phyloP scores from a whole-genome alignment of 2,888 invertebrate species.

The Lepeophtheirus nordmannii region DNA sequence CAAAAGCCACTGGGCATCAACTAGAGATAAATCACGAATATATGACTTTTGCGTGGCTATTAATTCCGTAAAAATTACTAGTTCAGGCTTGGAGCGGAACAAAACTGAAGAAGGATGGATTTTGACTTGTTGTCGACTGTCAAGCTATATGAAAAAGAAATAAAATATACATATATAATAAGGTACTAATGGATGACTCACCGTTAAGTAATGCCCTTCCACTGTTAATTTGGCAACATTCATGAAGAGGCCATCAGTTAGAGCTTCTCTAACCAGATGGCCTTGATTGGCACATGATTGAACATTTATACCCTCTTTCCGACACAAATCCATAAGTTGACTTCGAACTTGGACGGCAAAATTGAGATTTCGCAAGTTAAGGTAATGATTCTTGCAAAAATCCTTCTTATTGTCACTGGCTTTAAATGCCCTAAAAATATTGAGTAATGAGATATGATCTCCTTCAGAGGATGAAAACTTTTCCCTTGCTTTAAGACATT shows the following conservation, averaged over 20 bases:
- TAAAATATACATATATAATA: slow-evolving; percentile 25
- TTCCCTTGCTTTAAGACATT: slow-evolving; percentile 50
- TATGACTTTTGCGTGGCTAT: slow-evolving; percentile 68
- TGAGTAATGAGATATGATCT: slow-evolving; percentile 78
- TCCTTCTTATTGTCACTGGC: slow-evolving; percentile 49
- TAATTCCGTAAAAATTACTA: slow-evolving; percentile 67
- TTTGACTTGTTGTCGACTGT: slow-evolving; percentile 49
- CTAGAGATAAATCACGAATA: slow-evolving; percentile 56
- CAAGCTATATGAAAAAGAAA: slow-evolving; percentile 38
- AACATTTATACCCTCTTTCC: slow-evolving; percentile 35
- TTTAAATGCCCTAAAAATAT: slow-evolving; percentile 64
- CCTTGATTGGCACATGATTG: slow-evolving; percentile 14
- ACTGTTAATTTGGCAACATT: slow-evolving; percentile 67
- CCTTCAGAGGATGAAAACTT: slow-evolving; percentile 74
- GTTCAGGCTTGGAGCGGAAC: slow-evolving; percentile 51
- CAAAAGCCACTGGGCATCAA: slow-evolving; percentile 63
- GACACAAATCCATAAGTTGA: slow-evolving; percentile 58
- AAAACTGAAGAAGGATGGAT: slow-evolving; percentile 73
- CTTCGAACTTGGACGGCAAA: slow-evolving; percentile 63
- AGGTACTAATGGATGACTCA: slow-evolving; percentile 34
- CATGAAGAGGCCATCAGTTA: slow-evolving; percentile 63
- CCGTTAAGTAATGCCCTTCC: slow-evolving; percentile 52
- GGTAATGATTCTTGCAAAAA: slow-evolving; percentile 79
- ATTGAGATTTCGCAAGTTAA: slow-evolving; percentile 63
- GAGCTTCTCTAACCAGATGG: slow-evolving; percentile 46